Evolutionary conservation across 2,797 vertebrate species (phyloP).

Genomic region (Perodicticus potto): DNA sequence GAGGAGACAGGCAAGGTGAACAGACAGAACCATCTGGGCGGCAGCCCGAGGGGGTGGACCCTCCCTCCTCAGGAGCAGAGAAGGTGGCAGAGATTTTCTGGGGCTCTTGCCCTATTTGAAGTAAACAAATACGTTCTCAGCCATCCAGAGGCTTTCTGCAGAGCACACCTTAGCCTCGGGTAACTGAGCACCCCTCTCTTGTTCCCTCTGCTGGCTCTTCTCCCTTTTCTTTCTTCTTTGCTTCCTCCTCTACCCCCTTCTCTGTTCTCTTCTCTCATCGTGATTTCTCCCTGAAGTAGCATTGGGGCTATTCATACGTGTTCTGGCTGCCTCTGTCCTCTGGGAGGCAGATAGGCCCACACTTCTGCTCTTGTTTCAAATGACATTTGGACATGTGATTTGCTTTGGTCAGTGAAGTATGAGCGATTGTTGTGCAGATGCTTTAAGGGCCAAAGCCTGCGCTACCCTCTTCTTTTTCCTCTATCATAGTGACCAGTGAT

Average conservation of each 20-base stretch:
- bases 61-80: neutral
- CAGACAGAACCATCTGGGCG: conserved; percentile 81
- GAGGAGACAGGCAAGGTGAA: conserved; percentile 86
- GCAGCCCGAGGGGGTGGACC: conserved; percentile 78
- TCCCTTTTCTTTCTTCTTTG: too few species aligned
- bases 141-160: neutral
- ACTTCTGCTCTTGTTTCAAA: neutral
- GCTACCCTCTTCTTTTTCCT: neutral
- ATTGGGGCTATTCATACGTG: neutral
- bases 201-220: too few species aligned
- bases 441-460: neutral
- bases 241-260: neutral
- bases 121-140: neutral
- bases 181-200: neutral
- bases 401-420: neutral
- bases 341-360: neutral
- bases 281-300: neutral
- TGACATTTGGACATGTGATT: neutral
- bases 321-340: neutral
- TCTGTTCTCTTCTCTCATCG: neutral
- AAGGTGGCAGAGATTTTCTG: neutral
- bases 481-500: neutral
- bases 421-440: neutral
- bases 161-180: neutral
- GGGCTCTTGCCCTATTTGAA: neutral